Conservation (phyloP, 2,797 vertebrate genomes). For the Orestias chungarensis region DNA sequence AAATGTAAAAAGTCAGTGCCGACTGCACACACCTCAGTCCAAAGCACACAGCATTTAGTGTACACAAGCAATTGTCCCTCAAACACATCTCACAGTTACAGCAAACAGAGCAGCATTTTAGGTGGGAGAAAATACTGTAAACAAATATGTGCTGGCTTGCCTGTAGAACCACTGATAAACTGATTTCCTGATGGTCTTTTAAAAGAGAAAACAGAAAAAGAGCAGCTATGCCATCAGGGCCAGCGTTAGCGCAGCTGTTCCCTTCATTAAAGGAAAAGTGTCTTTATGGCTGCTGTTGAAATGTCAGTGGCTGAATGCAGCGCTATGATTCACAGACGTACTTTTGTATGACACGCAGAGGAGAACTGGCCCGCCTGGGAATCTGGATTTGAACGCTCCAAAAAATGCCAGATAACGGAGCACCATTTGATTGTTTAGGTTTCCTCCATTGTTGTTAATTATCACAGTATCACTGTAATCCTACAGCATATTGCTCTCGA, state of each 20-base stretch:
- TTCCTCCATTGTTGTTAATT: background rate
- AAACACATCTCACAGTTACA: constrained; percentile 22
- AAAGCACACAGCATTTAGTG: background rate
- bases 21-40: background rate
- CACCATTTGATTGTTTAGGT: constrained; percentile 7
- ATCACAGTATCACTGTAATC: background rate
- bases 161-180: constrained; percentile 1
- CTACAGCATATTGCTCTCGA: background rate
- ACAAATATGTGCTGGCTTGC: constrained; percentile 5
- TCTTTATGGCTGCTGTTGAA: constrained; percentile 34
- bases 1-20: background rate
- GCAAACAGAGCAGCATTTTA: constrained; percentile 23
- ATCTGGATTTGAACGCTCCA: constrained; percentile 55
- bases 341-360: constrained; percentile 44
- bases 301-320: constrained; percentile 34
- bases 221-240: background rate
- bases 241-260: constrained; percentile 22
- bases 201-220: constrained; percentile 4
- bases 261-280: constrained; percentile 15
- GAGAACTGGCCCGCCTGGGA: constrained; percentile 25
- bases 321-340: constrained; percentile 29
- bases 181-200: background rate
- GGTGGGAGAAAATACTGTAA: constrained; percentile 27
- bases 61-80: constrained; percentile 19
- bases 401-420: constrained; percentile 9